phyloP scores from a whole-genome alignment of 2,888 invertebrate species.

The Dorcus parallelipipedus region DNA sequence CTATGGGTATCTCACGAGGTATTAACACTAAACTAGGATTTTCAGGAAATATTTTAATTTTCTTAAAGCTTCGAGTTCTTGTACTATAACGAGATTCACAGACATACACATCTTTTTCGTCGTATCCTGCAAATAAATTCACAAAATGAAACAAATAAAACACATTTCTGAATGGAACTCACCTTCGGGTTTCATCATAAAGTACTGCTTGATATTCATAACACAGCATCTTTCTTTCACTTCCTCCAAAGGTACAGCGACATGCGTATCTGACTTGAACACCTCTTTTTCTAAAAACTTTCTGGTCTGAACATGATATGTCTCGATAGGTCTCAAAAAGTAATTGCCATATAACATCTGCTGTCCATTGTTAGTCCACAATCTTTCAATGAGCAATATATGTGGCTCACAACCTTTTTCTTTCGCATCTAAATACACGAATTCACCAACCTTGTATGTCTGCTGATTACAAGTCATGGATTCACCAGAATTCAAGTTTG shows the following conservation, averaged over 20 bases:
- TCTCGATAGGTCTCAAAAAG: slow-evolving; percentile 90
- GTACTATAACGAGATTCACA: slow-evolving; percentile 95
- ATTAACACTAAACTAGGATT: slow-evolving; percentile 60
- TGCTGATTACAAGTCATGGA: slow-evolving; percentile 73
- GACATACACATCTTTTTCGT: slow-evolving; percentile 92
- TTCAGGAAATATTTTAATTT: slow-evolving; percentile 80
- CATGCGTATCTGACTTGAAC: slow-evolving; percentile 89
- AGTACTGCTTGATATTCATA: slow-evolving; percentile 92
- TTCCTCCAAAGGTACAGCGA: slow-evolving; percentile 79
- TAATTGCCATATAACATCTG: slow-evolving; percentile 91
- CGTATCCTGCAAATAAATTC: slow-evolving; percentile 56
- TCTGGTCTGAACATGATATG: slow-evolving; percentile 90
- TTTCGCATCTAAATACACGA: slow-evolving; percentile 80
- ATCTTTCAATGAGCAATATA: slow-evolving; percentile 82
- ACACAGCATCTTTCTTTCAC: slow-evolving; percentile 88
- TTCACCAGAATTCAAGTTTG: slow-evolving; percentile 46
- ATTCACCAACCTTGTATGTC: slow-evolving; percentile 80
- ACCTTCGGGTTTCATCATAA: slow-evolving; percentile 82
- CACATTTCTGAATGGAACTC: too few relatives aligned
- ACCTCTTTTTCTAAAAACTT: slow-evolving; percentile 91
- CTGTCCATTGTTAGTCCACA: slow-evolving; percentile 81
- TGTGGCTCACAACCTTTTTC: slow-evolving; percentile 65
- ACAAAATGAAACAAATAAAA: background rate
- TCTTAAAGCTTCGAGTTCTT: slow-evolving; percentile 83
- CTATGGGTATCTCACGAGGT: slow-evolving; percentile 69